Conservation (phyloP, 1,140 invertebrate genomes). For the Oscheius sp. region DNA sequence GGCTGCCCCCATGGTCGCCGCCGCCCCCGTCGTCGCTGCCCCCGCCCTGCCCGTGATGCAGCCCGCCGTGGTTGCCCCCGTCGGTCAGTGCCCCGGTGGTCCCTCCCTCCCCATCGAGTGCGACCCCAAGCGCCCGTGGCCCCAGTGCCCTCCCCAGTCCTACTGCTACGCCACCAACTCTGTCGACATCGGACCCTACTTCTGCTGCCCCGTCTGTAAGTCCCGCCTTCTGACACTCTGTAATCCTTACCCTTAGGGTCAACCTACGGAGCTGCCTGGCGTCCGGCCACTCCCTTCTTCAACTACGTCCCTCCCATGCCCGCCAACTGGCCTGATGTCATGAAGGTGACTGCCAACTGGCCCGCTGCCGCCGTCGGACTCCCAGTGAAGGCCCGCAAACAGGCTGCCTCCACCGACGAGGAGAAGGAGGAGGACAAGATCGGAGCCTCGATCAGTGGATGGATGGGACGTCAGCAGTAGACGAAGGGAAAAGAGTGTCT, state of each 20-base stretch:
- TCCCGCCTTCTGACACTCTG: conserved; percentile 1
- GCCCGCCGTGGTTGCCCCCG: conserved; percentile 37
- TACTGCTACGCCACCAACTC: conserved; percentile 61
- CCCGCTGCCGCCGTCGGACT: conserved; percentile 50
- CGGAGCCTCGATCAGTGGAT: conserved; percentile 52
- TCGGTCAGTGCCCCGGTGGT: conserved; percentile 55
- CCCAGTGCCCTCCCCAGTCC: conserved; percentile 59
- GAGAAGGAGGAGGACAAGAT: conserved; percentile 46
- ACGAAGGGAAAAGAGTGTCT: conserved; percentile 15
- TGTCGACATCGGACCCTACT: conserved; percentile 60
- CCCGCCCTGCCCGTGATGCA: not conserved
- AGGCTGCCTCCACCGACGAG: conserved; percentile 34
- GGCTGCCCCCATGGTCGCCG: conserved; percentile 19
- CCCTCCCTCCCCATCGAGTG: conserved; percentile 60
- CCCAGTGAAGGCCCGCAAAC: conserved; percentile 43
- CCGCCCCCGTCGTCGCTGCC: conserved; percentile 34
- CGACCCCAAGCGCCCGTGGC: conserved; percentile 61
- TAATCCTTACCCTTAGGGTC: conserved; percentile 47
- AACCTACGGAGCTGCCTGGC: conserved; percentile 60
- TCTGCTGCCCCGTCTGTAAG: conserved; percentile 61
- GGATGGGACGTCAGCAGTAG: conserved; percentile 49
- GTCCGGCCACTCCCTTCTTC: conserved; percentile 60
- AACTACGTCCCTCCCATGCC: conserved; percentile 58
- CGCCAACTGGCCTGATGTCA: conserved; percentile 44
- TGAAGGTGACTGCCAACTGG: conserved; percentile 46